Percentiles rank a stretch among this genome's conserved stretches.
phyloP scores from a whole-genome alignment of 1,140 invertebrate species.

The Sinella curviseta region DNA sequence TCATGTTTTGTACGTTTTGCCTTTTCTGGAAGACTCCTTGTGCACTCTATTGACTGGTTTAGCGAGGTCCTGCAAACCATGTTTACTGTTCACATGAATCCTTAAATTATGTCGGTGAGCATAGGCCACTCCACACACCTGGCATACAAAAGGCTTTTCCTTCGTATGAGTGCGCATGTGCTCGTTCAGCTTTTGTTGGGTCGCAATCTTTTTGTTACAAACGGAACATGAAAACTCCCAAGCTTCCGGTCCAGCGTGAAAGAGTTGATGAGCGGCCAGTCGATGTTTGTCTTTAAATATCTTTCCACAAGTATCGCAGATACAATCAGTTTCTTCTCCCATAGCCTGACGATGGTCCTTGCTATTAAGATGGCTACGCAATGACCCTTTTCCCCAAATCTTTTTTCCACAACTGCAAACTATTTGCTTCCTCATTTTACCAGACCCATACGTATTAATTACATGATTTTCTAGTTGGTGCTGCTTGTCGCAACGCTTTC shows the following conservation, averaged over 20 bases:
- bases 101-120: background rate
- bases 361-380: too few species aligned
- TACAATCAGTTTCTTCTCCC: background rate
- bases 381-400: background rate
- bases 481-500: background rate
- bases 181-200: background rate
- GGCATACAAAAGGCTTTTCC: background rate
- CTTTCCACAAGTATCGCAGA: background rate
- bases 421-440: background rate
- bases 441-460: background rate
- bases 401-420: too few species aligned
- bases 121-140: background rate
- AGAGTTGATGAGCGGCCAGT: background rate
- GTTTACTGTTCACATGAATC: background rate
- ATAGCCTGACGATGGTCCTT: too few species aligned
- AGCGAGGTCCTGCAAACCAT: too few species aligned
- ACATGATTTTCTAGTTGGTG: background rate
- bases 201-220: background rate
- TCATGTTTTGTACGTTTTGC: too few species aligned
- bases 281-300: background rate
- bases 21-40: too few species aligned
- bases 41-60: too few species aligned
- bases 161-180: background rate
- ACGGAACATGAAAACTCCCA: background rate
- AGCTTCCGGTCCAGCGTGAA: background rate